These are phyloP conservation scores for Pogonognathellus flavescens DNA, from an alignment of 1,140 invertebrate species.

Conservation along the genomic window DNA sequence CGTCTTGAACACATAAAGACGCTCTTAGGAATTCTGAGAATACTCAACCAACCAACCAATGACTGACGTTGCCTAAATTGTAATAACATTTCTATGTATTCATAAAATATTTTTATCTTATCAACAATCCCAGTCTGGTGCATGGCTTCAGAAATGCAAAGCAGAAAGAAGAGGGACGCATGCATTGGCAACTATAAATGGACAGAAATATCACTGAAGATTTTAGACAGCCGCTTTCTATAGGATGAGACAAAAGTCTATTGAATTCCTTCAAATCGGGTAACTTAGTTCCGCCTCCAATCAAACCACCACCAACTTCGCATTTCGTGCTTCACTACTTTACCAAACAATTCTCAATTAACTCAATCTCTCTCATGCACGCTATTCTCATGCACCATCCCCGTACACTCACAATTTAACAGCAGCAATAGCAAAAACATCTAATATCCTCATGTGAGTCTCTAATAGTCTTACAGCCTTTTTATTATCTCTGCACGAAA, in stretches of 20 bases:
- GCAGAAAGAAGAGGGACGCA: neutral
- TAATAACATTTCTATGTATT: too few relatives aligned
- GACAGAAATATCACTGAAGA: neutral
- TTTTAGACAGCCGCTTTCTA: conserved; percentile 4
- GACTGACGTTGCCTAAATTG: too few relatives aligned
- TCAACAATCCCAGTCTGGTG: neutral
- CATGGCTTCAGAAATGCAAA: neutral
- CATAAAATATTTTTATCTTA: too few relatives aligned
- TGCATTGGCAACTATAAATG: neutral
- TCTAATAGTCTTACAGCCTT: too few relatives aligned
- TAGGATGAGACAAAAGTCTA: conserved; percentile 9
- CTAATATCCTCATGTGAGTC: too few relatives aligned
- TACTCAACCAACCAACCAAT: too few relatives aligned
- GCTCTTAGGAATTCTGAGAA: too few relatives aligned
- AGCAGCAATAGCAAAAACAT: too few relatives aligned
- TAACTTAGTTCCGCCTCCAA: neutral
- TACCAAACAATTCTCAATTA: conserved; percentile 11
- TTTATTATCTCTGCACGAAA: too few relatives aligned
- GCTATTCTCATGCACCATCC: too few relatives aligned
- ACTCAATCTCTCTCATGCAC: neutral
- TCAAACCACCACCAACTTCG: neutral
- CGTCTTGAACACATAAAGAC: too few relatives aligned
- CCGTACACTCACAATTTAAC: too few relatives aligned
- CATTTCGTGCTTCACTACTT: conserved; percentile 8
- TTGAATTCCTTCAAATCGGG: conserved; percentile 3